These are phyloP conservation scores for Hapalemur alaotrensis DNA, from an alignment of 2,797 vertebrate species.

Conservation along the genomic window DNA sequence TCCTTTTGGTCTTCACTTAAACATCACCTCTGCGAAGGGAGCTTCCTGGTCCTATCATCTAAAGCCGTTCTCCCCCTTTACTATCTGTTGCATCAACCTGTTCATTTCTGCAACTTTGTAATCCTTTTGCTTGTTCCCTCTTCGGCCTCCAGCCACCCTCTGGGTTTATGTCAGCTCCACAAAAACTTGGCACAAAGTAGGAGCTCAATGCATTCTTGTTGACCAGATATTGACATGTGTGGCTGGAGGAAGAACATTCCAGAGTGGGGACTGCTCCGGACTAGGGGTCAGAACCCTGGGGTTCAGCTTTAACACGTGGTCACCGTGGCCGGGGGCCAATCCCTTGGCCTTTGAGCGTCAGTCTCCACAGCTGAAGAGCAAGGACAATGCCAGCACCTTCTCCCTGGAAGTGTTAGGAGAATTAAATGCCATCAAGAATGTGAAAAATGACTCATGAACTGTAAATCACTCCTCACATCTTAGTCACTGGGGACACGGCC, in stretches of 20 bases:
- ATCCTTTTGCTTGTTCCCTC: not conserved
- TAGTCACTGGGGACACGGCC: not conserved
- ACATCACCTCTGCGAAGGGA: not conserved
- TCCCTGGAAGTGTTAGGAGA: not conserved
- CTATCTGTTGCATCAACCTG: not conserved
- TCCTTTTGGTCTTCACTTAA: not conserved
- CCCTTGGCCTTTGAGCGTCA: rapidly evolving
- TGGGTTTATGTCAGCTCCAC: not conserved
- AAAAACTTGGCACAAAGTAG: not conserved
- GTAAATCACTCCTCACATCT: rapidly evolving
- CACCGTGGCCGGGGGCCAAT: not conserved
- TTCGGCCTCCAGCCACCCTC: too few species aligned
- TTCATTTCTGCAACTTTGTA: rapidly evolving
- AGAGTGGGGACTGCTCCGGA: rapidly evolving
- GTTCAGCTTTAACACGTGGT: rapidly evolving
- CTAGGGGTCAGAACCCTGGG: not conserved
- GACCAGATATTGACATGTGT: not conserved
- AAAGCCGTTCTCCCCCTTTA: not conserved
- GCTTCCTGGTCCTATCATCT: rapidly evolving
- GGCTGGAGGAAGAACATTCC: not conserved
- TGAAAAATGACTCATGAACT: too few species aligned
- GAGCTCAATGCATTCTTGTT: not conserved
- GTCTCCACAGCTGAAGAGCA: not conserved
- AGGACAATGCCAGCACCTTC: too few species aligned
- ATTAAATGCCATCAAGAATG: rapidly evolving